phyloP scores from a whole-genome alignment of 2,888 invertebrate genomes.

The Agrochola circellaris region DNA sequence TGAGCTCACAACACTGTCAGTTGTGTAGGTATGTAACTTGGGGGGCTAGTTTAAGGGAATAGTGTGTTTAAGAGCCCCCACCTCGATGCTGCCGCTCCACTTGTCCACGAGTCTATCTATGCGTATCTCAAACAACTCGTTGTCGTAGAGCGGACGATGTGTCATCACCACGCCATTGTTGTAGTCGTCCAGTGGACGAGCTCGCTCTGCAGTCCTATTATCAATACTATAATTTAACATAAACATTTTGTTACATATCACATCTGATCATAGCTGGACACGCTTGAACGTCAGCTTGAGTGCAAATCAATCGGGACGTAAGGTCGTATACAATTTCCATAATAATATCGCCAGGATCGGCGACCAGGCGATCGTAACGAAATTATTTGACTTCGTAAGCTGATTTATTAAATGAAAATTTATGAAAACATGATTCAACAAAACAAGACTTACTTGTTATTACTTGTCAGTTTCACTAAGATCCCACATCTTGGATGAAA shows the following conservation, averaged over 20 bases:
- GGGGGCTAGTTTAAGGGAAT: neutral
- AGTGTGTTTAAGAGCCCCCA: slow-evolving; percentile 61
- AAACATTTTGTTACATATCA: slow-evolving; percentile 6
- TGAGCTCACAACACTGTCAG: neutral
- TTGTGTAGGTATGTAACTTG: slow-evolving; percentile 4
- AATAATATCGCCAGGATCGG: neutral
- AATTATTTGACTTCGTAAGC: slow-evolving; percentile 5
- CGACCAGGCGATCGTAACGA: neutral
- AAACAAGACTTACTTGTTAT: slow-evolving; percentile 88
- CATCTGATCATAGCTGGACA: slow-evolving; percentile 12
- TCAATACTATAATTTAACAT: slow-evolving; percentile 16
- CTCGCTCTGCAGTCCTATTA: slow-evolving; percentile 95
- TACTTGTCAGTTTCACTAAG: slow-evolving; percentile 95
- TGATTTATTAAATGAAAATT: neutral
- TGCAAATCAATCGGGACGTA: slow-evolving; percentile 14
- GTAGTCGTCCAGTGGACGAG: slow-evolving; percentile 97
- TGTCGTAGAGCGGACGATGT: slow-evolving; percentile 95
- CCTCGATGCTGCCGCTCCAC: slow-evolving; percentile 98
- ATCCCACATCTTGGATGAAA: slow-evolving; percentile 97
- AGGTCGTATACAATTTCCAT: slow-evolving; percentile 24
- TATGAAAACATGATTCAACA: neutral
- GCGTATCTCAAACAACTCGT: slow-evolving; percentile 98
- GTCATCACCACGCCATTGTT: slow-evolving; percentile 99
- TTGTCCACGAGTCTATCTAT: slow-evolving; percentile 98
- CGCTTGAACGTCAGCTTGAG: neutral